phyloP scores from a whole-genome alignment of 2,888 invertebrate genomes.

The Cinara cedri region DNA sequence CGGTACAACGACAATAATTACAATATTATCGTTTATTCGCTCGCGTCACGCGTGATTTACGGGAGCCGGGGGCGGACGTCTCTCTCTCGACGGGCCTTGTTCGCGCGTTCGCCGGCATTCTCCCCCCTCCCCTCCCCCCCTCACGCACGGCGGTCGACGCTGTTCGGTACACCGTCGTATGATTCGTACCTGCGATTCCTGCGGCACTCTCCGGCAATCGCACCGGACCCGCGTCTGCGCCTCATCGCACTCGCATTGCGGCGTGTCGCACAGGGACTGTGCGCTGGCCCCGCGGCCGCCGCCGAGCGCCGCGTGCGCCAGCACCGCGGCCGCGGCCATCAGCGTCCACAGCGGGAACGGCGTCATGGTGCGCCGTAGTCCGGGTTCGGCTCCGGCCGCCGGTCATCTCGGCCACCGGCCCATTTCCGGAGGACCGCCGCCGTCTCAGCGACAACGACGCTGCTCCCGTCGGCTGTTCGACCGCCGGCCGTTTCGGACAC shows the following conservation, averaged over 20 bases:
- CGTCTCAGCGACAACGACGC: not conserved
- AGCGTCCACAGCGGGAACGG: constrained; percentile 21
- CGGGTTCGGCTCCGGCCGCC: not conserved
- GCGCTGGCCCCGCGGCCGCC: constrained; percentile 8
- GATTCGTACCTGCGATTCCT: constrained; percentile 48
- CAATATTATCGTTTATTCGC: not conserved
- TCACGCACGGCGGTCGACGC: too few relatives aligned
- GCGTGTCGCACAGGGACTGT: constrained; percentile 46
- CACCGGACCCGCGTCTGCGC: constrained; percentile 40
- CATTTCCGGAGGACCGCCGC: constrained; percentile 3
- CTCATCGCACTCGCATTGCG: constrained; percentile 52
- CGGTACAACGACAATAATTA: not conserved
- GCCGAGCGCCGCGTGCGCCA: not conserved
- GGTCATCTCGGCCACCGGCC: constrained; percentile 12
- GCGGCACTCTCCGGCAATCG: constrained; percentile 36
- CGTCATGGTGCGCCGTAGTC: constrained; percentile 36
- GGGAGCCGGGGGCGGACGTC: too few relatives aligned
- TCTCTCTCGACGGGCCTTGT: too few relatives aligned
- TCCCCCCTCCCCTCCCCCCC: too few relatives aligned
- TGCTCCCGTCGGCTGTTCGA: constrained; percentile 3
- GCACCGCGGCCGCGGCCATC: not conserved
- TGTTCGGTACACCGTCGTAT: not conserved
- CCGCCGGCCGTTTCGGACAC: not conserved
- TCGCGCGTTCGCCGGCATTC: too few relatives aligned
- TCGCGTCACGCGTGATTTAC: not conserved